Evolutionary conservation across 2,888 invertebrate species (phyloP).

Genomic region (Hetaerina titia): DNA sequence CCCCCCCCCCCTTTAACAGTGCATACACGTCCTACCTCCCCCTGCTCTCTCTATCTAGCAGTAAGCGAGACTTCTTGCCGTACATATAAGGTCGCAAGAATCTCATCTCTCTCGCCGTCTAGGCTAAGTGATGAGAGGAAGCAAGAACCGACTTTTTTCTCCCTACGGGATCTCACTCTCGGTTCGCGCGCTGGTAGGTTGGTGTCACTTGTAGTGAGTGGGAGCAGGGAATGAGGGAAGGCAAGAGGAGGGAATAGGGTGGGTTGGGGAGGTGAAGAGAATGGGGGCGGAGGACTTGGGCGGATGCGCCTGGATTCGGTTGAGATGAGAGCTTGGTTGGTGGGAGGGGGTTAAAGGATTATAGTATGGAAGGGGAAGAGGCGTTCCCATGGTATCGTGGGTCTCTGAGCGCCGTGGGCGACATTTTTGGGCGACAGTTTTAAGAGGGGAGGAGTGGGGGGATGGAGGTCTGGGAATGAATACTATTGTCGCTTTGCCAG

Average conservation of each 20-base stretch:
- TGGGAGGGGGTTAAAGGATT: neutral
- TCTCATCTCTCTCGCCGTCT: neutral
- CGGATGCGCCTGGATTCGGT: conserved; percentile 18
- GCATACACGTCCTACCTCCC: neutral
- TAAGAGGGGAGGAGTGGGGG: neutral
- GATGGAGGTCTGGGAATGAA: neutral
- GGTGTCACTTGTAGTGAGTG: neutral
- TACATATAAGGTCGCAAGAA: neutral
- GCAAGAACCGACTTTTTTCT: neutral
- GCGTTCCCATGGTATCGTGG: neutral
- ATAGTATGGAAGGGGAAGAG: neutral
- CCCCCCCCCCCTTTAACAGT: neutral
- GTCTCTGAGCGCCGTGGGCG: neutral
- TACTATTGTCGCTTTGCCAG: neutral
- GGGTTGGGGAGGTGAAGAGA: neutral
- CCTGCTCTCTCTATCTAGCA: neutral
- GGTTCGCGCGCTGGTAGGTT: neutral
- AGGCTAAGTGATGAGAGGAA: neutral
- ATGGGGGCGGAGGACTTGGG: neutral
- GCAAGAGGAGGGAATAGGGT: neutral
- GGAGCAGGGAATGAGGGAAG: neutral
- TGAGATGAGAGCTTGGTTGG: neutral
- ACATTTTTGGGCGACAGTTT: neutral
- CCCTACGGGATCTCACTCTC: neutral
- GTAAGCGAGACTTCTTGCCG: neutral